phyloP scores from a whole-genome alignment of 2,888 invertebrate species.

The Phaonia tiefii region DNA sequence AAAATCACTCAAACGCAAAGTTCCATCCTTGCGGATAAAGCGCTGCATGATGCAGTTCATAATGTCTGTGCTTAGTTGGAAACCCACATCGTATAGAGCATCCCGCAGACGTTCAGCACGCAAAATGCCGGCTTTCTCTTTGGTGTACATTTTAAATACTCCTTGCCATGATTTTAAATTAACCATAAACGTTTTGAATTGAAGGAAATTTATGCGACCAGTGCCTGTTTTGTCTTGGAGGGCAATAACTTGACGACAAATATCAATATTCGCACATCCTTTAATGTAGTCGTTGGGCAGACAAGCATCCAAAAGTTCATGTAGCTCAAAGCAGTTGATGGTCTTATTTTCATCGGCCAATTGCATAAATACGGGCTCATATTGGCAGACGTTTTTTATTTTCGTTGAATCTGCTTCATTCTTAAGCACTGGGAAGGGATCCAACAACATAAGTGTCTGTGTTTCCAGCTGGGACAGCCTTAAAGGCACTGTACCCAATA shows the following conservation, averaged over 20 bases:
- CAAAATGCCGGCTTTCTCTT: slow-evolving; percentile 94
- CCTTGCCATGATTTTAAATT: slow-evolving; percentile 95
- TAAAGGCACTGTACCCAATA: slow-evolving; percentile 88
- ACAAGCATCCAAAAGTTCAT: slow-evolving; percentile 93
- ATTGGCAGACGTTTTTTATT: slow-evolving; percentile 83
- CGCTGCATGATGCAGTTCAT: slow-evolving; percentile 90
- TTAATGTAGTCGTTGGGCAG: slow-evolving; percentile 97
- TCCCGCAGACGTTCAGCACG: slow-evolving; percentile 92
- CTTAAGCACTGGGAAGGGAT: slow-evolving; percentile 79
- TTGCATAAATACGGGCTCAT: slow-evolving; percentile 94
- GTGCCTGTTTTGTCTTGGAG: slow-evolving; percentile 91
- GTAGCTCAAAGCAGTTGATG: slow-evolving; percentile 94
- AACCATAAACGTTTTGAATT: slow-evolving; percentile 95
- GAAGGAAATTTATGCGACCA: slow-evolving; percentile 90
- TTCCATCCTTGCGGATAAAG: slow-evolving; percentile 96
- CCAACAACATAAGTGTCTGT: slow-evolving; percentile 79
- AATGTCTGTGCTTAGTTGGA: slow-evolving; percentile 91
- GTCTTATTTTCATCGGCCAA: slow-evolving; percentile 93
- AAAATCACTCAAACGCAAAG: slow-evolving; percentile 94
- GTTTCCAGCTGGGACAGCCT: slow-evolving; percentile 88
- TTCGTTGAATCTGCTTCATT: slow-evolving; percentile 82
- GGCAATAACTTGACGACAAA: slow-evolving; percentile 93
- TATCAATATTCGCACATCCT: slow-evolving; percentile 95
- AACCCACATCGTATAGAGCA: slow-evolving; percentile 92
- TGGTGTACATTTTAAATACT: slow-evolving; percentile 93